Evolutionary conservation across 2,797 vertebrate species (phyloP).

Genomic region (Onychomys arenicola): DNA sequence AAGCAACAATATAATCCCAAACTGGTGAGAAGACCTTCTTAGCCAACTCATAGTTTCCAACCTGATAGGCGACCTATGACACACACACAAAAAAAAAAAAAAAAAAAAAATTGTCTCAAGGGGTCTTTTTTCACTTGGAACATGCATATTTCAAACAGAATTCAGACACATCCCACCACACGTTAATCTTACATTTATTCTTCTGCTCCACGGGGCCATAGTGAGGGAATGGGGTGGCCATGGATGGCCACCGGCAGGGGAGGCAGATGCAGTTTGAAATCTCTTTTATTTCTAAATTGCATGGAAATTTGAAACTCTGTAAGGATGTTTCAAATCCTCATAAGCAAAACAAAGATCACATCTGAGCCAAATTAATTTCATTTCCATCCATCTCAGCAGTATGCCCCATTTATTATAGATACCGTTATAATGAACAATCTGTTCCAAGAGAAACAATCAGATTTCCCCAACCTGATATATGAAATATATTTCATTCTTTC

Average conservation of each 20-base stretch:
- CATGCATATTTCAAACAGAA: conserved; percentile 22
- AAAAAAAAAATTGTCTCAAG: neutral
- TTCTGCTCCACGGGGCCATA: conserved; percentile 5
- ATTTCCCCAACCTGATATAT: conserved; percentile 82
- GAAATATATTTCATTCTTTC: conserved; percentile 79
- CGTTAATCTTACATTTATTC: conserved; percentile 6
- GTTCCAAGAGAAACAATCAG: conserved; percentile 84
- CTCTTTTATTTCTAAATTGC: conserved; percentile 73
- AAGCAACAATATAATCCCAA: conserved; percentile 93
- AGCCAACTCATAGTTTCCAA: conserved; percentile 89
- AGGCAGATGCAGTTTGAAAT: conserved; percentile 69
- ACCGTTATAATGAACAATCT: conserved; percentile 84
- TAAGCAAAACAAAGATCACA: conserved; percentile 84
- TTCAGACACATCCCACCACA: neutral
- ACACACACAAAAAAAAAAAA: neutral
- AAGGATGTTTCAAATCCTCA: conserved; percentile 80
- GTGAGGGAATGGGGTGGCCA: neutral
- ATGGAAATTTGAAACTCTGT: conserved; percentile 73
- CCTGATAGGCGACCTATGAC: conserved; percentile 93
- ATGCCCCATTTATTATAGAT: conserved; percentile 82
- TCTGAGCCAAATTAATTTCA: conserved; percentile 81
- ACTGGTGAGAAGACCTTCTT: conserved; percentile 92
- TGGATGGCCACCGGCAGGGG: conserved; percentile 25
- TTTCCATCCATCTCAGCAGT: conserved; percentile 72
- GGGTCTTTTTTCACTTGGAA: neutral